phyloP scores from a whole-genome alignment of 2,113 vertebrate species.

The Trogon surrucura region DNA sequence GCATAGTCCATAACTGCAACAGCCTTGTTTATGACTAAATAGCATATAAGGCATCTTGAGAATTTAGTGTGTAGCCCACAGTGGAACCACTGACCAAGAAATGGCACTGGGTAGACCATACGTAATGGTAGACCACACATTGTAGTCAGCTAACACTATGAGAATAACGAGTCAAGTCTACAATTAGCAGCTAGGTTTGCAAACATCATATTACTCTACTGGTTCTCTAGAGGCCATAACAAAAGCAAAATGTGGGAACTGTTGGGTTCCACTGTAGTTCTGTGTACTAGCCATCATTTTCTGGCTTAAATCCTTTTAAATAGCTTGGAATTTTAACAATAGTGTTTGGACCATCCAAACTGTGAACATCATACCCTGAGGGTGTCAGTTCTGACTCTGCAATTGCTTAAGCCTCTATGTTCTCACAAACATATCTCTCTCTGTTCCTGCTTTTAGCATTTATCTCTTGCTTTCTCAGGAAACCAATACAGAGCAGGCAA shows the following conservation, averaged over 20 bases:
- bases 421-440: background rate
- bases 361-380: background rate
- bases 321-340: conserved; percentile 58
- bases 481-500: background rate
- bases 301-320: conserved; percentile 38
- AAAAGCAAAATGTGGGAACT: background rate
- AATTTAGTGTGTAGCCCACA: background rate
- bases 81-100: background rate
- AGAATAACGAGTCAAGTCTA: background rate
- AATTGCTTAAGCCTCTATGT: background rate
- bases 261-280: background rate
- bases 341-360: conserved; percentile 16
- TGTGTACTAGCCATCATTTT: background rate
- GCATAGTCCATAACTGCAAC: background rate
- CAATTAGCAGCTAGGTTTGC: background rate
- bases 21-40: background rate
- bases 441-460: background rate
- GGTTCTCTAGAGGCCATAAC: background rate
- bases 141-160: background rate
- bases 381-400: background rate
- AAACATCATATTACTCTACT: background rate
- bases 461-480: background rate
- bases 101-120: background rate
- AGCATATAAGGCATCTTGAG: background rate
- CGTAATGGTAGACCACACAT: background rate